Evolutionary conservation across 2,113 vertebrate genomes (phyloP), one percentile per base, ranked within the genome.

Genomic region (Albula goreensis): DNA sequence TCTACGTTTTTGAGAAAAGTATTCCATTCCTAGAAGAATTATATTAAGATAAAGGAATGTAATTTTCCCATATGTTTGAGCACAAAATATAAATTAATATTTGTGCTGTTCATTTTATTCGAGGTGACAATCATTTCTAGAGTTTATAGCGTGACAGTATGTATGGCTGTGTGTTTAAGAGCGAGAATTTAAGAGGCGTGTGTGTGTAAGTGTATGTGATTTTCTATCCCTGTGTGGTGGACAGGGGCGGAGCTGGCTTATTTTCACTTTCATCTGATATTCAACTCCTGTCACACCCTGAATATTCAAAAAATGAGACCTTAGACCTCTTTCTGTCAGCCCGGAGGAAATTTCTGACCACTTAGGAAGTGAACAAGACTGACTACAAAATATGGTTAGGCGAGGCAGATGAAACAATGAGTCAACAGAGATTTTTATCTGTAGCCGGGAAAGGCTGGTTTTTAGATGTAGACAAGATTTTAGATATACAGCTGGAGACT

Each of bases 111-210:
- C 53, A 56, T 56, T 7, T 56, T 56, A 41, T 56, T 56, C 53
- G 0, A 56, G 1, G 0, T 56, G 6, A 56, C 6, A 56, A 56
- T 56, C 12, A 56, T 56, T 56, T 56, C 53, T 41, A 41, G 31
- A 41, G 31, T 41, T 41, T 41, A 41, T 41, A 41, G 31, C 1
- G 8, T 5, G 22, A 63, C 15, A 63, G 17, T 22, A 19, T 19
- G 60, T 63, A 19, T 63, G 22, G 60, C 17, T 63, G 60, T 19
- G 15, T 63, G 60, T 19, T 2, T 4, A 22, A 63, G 3, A 22
- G 60, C 60, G 17, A 19, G 60, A 19, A 92, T 74, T 2, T n/a
- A 74, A 31, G 17, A 70, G 63, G 9, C 10, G 60, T 63, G 11
- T 70, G 63, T n/a, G 63, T 70, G 63, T n/a, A 22, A n/a, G 60